phyloP scores from a whole-genome alignment of 2,113 vertebrate species.

The Phalacrocorax carbo region DNA sequence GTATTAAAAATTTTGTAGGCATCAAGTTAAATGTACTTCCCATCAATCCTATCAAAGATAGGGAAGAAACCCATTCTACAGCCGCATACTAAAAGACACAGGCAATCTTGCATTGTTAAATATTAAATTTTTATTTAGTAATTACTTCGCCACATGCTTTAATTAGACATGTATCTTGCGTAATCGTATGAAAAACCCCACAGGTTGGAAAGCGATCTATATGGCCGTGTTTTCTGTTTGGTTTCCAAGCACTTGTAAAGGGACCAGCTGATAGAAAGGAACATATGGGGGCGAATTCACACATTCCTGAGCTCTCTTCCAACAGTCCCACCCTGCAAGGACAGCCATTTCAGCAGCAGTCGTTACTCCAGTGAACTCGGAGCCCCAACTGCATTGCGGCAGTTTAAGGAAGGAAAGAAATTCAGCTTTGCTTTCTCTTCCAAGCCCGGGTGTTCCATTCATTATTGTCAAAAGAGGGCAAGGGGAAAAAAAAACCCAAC shows the following conservation, averaged over 20 bases:
- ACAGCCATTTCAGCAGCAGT: neutral
- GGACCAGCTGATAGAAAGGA: constrained; percentile 14
- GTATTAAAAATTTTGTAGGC: neutral
- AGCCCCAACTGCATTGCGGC: constrained; percentile 45
- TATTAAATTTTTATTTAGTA: neutral
- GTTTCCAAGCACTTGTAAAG: neutral
- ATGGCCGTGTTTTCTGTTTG: neutral
- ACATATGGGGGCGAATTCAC: neutral
- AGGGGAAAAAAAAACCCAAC: neutral
- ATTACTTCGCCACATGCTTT: neutral
- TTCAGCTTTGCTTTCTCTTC: neutral
- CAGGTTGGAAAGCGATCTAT: neutral
- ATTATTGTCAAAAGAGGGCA: neutral
- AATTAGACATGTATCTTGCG: neutral
- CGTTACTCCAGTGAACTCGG: neutral
- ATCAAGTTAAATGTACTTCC: neutral
- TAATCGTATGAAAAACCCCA: neutral
- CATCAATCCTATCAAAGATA: neutral
- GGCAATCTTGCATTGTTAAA: neutral
- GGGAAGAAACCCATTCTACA: neutral
- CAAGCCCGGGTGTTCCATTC: neutral
- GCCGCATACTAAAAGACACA: neutral
- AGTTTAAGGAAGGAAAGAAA: neutral
- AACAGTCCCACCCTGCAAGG: constrained; percentile 7
- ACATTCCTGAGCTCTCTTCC: constrained; percentile 20